Percentiles rank a stretch among this genome's conserved stretches.
Conservation (phyloP, 2,797 vertebrate genomes). For the Yasuhikotakia modesta region DNA sequence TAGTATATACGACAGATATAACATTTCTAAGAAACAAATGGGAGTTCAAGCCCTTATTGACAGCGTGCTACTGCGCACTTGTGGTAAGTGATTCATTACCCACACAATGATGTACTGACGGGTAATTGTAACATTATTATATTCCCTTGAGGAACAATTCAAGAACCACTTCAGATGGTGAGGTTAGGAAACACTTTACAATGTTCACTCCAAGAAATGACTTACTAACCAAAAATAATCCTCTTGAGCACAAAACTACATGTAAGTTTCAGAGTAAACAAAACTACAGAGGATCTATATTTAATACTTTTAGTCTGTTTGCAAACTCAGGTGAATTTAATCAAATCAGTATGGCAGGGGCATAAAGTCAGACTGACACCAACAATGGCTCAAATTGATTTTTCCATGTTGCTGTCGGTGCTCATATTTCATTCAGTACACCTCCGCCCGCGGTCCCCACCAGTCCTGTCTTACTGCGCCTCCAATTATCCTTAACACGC, state of each 20-base stretch:
- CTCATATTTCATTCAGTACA: background rate
- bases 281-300: background rate
- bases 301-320: background rate
- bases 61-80: background rate
- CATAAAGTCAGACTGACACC: background rate
- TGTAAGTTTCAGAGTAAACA: background rate
- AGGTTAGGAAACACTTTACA: conserved; percentile 1
- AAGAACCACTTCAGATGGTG: background rate
- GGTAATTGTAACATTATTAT: background rate
- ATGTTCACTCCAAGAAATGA: background rate
- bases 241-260: background rate
- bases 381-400: background rate
- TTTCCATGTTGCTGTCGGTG: background rate
- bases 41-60: background rate
- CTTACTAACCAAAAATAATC: too few relatives aligned
- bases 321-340: background rate
- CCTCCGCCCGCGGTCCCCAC: background rate
- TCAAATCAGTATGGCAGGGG: background rate
- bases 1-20: background rate
- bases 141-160: background rate
- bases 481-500: background rate
- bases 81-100: conserved; percentile 7
- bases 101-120: conserved; percentile 1
- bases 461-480: background rate
- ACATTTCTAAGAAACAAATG: conserved; percentile 5